Evolutionary conservation across 1,140 invertebrate genomes (phyloP).

Genomic region (Eufriesea mexicana): DNA sequence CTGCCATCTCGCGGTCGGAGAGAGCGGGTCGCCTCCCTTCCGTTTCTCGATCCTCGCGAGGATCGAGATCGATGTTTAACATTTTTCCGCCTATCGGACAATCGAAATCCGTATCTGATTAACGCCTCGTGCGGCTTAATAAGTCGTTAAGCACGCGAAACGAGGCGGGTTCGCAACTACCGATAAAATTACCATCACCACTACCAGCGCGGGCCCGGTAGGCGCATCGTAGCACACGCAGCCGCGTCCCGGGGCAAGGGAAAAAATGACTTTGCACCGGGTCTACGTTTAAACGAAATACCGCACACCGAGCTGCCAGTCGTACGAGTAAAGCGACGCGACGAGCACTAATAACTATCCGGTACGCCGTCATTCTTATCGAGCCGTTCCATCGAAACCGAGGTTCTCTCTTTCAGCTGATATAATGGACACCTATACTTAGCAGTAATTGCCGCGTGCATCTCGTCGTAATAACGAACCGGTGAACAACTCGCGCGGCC

Average conservation of each 20-base stretch:
- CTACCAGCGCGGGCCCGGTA: not conserved
- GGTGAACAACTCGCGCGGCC: conserved; percentile 34
- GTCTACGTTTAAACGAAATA: conserved; percentile 26
- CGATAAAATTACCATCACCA: conserved; percentile 37
- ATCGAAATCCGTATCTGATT: conserved; percentile 1
- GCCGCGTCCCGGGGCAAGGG: not conserved
- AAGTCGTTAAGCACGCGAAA: conserved; percentile 40
- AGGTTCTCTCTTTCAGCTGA: conserved; percentile 52
- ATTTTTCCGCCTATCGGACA: not conserved
- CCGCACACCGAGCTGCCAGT: conserved; percentile 16
- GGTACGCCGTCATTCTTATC: conserved; percentile 48
- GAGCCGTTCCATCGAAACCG: conserved; percentile 48
- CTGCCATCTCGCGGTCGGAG: no score
- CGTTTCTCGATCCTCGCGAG: not conserved
- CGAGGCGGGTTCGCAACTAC: conserved; percentile 2
- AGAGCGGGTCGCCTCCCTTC: no score
- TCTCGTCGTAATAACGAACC: conserved; percentile 52
- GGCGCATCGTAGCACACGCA: not conserved
- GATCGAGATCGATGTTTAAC: not conserved
- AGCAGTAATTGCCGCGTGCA: conserved; percentile 51
- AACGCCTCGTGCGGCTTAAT: conserved; percentile 26
- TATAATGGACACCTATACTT: conserved; percentile 57
- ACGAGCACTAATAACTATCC: conserved; percentile 53
- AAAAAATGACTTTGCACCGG: not conserved
- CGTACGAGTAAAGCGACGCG: conserved; percentile 38